phyloP scores from a whole-genome alignment of 2,113 vertebrate species.

The Triplophysa dalaica region DNA sequence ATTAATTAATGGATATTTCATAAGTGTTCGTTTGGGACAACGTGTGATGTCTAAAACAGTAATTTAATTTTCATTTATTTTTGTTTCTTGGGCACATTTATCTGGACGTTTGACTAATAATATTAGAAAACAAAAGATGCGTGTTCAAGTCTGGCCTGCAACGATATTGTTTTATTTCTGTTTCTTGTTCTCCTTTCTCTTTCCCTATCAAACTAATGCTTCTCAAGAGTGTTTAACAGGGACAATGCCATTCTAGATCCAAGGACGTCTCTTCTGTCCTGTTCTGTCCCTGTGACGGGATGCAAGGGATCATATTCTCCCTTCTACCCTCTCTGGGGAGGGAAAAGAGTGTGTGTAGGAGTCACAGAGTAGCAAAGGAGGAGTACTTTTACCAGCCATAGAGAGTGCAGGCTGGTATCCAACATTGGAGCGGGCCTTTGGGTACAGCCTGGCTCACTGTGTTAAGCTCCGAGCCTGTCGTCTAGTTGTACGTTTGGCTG shows the following conservation, averaged over 20 bases:
- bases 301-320: conserved; percentile 16
- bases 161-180: not conserved
- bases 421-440: conserved; percentile 12
- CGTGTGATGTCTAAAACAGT: too few species aligned
- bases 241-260: conserved; percentile 51
- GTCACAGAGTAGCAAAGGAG: conserved; percentile 10
- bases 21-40: too few species aligned
- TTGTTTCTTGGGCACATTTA: too few species aligned
- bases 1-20: too few species aligned
- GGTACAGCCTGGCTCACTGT: conserved; percentile 9
- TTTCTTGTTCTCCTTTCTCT: not conserved
- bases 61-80: too few species aligned
- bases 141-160: not conserved
- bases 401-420: conserved; percentile 20
- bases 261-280: conserved; percentile 48
- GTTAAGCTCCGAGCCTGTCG: conserved; percentile 24
- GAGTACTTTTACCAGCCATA: conserved; percentile 32
- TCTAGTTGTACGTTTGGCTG: not conserved
- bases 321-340: conserved; percentile 26
- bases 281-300: conserved; percentile 16
- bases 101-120: too few species aligned
- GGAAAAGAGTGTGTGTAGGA: conserved; percentile 13
- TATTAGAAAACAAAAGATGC: too few species aligned
- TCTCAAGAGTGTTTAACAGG: not conserved
- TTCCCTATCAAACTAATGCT: not conserved